phyloP scores from a whole-genome alignment of 2,888 invertebrate species.

The Crematogaster levior region DNA sequence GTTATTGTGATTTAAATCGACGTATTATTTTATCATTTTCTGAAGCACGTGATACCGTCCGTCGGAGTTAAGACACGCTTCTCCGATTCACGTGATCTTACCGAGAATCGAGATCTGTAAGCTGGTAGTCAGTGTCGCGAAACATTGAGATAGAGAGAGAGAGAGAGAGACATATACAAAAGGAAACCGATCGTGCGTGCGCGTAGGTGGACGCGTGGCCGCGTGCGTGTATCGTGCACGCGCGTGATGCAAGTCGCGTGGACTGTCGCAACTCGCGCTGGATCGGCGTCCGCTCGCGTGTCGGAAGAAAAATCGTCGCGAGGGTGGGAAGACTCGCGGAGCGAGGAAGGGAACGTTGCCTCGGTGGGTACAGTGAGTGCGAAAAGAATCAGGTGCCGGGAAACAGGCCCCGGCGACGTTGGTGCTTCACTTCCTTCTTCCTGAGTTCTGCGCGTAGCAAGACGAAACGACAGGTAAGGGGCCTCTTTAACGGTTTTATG shows the following conservation, averaged over 20 bases:
- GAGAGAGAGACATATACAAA: not conserved
- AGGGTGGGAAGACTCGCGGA: slow-evolving; percentile 23
- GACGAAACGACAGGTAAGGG: slow-evolving; percentile 19
- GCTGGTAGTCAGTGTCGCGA: not conserved
- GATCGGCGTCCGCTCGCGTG: not conserved
- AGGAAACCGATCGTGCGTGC: slow-evolving; percentile 26
- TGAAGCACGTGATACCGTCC: slow-evolving; percentile 19
- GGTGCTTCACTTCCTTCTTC: slow-evolving; percentile 24
- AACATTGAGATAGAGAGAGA: too few relatives aligned
- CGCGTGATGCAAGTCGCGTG: slow-evolving; percentile 29
- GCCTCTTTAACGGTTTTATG: not conserved
- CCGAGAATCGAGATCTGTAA: not conserved
- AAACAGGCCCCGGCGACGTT: slow-evolving; percentile 25
- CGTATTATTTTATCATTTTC: not conserved
- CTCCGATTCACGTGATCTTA: not conserved
- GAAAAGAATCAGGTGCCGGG: slow-evolving; percentile 42
- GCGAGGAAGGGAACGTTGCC: slow-evolving; percentile 23
- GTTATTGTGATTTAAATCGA: not conserved
- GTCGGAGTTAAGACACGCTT: not conserved
- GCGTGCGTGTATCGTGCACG: slow-evolving; percentile 27
- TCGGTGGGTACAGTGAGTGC: slow-evolving; percentile 50
- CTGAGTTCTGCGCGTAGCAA: not conserved
- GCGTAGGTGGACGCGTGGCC: not conserved
- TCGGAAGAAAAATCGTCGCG: slow-evolving; percentile 27
- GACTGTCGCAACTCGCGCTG: slow-evolving; percentile 17